Conservation (phyloP, 2,113 vertebrate genomes). For the Symphodus melops region DNA sequence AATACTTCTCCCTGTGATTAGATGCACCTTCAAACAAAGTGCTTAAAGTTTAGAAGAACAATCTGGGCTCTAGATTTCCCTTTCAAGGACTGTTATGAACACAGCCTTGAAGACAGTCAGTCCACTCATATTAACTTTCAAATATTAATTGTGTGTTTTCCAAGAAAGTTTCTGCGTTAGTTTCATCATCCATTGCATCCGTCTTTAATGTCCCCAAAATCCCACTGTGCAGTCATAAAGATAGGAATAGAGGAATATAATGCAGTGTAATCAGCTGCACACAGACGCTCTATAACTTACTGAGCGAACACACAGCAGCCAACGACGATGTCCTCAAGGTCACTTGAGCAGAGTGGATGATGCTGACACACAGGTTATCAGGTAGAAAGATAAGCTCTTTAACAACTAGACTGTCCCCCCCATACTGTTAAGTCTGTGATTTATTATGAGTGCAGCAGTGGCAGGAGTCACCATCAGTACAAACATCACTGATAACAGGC, state of each 20-base stretch:
- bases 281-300: background rate
- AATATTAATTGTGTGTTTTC: too few relatives aligned
- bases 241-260: background rate
- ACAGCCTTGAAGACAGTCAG: too few relatives aligned
- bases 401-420: background rate
- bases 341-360: background rate
- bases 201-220: background rate
- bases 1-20: too few relatives aligned
- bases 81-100: too few relatives aligned
- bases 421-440: background rate
- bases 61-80: too few relatives aligned
- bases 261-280: background rate
- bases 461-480: background rate
- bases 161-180: background rate
- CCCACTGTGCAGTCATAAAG: background rate
- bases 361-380: constrained; percentile 18
- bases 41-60: too few relatives aligned
- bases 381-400: constrained; percentile 14
- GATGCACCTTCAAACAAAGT: too few relatives aligned
- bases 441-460: background rate
- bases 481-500: background rate
- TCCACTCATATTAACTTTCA: too few relatives aligned
- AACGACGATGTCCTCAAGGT: background rate
- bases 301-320: background rate
- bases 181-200: background rate